phyloP scores from a whole-genome alignment of 2,888 invertebrate species.

The Drosophila tripunctata region DNA sequence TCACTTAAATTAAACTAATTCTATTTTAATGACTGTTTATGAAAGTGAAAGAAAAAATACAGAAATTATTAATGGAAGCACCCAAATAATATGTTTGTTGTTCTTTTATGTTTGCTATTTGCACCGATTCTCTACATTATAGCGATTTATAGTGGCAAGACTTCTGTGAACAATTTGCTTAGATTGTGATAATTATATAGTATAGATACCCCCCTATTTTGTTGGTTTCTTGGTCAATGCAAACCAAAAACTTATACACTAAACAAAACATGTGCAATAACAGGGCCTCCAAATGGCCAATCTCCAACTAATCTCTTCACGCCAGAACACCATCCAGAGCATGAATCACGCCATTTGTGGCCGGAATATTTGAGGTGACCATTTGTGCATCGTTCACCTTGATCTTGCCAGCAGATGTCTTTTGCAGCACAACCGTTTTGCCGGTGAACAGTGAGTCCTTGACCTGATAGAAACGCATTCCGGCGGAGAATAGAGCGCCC shows the following conservation, averaged over 20 bases:
- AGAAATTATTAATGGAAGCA: slow-evolving; percentile 71
- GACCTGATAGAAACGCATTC: slow-evolving; percentile 94
- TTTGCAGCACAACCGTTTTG: slow-evolving; percentile 91
- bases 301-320: slow-evolving; percentile 69
- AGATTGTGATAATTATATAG: slow-evolving; percentile 40
- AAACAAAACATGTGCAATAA: slow-evolving; percentile 43
- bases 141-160: slow-evolving; percentile 72
- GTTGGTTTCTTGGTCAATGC: slow-evolving; percentile 52
- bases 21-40: slow-evolving; percentile 78
- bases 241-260: slow-evolving; percentile 37
- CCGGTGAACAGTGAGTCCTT: slow-evolving; percentile 91
- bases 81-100: slow-evolving; percentile 58
- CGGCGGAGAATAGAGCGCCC: slow-evolving; percentile 92
- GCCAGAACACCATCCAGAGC: slow-evolving; percentile 90
- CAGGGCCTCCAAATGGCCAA: slow-evolving; percentile 30
- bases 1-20: slow-evolving; percentile 75
- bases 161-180: slow-evolving; percentile 67
- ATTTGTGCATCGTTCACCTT: slow-evolving; percentile 93
- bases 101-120: slow-evolving; percentile 16
- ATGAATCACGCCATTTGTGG: slow-evolving; percentile 95
- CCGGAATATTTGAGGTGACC: slow-evolving; percentile 93
- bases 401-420: slow-evolving; percentile 90
- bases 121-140: slow-evolving; percentile 58
- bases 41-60: slow-evolving; percentile 69
- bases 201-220: slow-evolving; percentile 48